phyloP scores from a whole-genome alignment of 2,113 vertebrate species.

The Rhynchomys soricoides region DNA sequence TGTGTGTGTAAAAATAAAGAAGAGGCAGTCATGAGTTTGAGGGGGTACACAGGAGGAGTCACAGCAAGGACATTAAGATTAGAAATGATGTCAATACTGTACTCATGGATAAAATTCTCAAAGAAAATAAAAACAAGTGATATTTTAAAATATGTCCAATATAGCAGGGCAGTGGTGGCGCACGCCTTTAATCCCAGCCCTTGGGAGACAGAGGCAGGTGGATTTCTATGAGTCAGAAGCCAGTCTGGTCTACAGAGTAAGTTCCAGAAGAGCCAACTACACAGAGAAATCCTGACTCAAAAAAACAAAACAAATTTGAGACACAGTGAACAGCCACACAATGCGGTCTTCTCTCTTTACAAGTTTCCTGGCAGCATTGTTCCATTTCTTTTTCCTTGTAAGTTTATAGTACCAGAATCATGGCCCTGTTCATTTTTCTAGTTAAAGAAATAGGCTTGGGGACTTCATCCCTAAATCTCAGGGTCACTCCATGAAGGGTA shows the following conservation, averaged over 20 bases:
- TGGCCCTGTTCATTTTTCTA: neutral
- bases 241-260: too few relatives aligned
- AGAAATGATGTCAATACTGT: neutral
- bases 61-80: neutral
- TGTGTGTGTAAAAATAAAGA: neutral
- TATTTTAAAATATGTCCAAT: neutral
- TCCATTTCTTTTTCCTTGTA: neutral
- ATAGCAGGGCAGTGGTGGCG: too few relatives aligned
- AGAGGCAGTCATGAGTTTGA: neutral
- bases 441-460: neutral
- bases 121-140: neutral
- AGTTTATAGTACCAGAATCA: neutral
- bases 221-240: too few relatives aligned
- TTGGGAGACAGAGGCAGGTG: too few relatives aligned
- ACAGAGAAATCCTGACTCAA: too few relatives aligned
- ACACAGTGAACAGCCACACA: rapidly evolving
- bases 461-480: rapidly evolving
- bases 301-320: too few relatives aligned
- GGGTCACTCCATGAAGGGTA: too few relatives aligned
- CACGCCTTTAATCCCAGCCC: too few relatives aligned
- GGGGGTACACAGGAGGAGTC: neutral
- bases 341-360: neutral
- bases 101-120: neutral
- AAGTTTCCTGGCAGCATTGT: neutral
- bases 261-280: too few relatives aligned